Percentiles rank a stretch among this genome's conserved stretches.
These are phyloP conservation scores for Plumapathes pennacea DNA, from an alignment of 92 coral and sea anemone genomes.

Conservation along the genomic window DNA sequence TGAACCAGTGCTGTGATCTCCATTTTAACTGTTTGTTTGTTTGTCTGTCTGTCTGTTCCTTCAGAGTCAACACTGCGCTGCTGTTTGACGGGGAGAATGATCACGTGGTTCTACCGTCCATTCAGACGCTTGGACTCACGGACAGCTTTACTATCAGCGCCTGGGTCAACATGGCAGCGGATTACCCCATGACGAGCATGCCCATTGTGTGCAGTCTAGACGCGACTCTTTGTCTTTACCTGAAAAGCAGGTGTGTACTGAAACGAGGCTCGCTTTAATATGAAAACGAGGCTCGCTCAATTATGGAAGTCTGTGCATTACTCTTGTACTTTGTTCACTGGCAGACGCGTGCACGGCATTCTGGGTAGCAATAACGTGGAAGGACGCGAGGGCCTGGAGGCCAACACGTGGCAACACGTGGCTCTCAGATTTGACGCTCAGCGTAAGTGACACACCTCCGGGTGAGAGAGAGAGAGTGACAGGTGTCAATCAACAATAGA, in stretches of 20 bases:
- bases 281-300: too few relatives aligned
- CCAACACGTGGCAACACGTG: constrained; percentile 92
- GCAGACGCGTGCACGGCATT: constrained; percentile 71
- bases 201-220: constrained; percentile 85
- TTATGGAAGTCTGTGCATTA: too few relatives aligned
- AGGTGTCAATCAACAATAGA: too few relatives aligned
- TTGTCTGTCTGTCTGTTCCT: not conserved
- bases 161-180: constrained; percentile 85
- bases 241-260: constrained; percentile 68
- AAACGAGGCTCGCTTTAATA: too few relatives aligned
- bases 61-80: constrained; percentile 85
- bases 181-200: constrained; percentile 66
- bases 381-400: constrained; percentile 72
- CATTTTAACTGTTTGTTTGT: too few relatives aligned
- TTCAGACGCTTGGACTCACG: constrained; percentile 60
- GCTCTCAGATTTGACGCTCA: constrained; percentile 93
- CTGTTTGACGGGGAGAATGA: constrained; percentile 85
- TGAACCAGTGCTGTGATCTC: too few relatives aligned
- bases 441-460: constrained; percentile 57
- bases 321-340: too few relatives aligned
- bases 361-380: constrained; percentile 58
- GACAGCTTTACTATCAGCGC: constrained; percentile 93
- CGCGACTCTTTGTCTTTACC: constrained; percentile 74
- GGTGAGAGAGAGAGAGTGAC: too few relatives aligned
- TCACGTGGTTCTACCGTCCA: constrained; percentile 76